phyloP scores from a whole-genome alignment of 2,888 invertebrate genomes.

The Rhamnusium bicolor region DNA sequence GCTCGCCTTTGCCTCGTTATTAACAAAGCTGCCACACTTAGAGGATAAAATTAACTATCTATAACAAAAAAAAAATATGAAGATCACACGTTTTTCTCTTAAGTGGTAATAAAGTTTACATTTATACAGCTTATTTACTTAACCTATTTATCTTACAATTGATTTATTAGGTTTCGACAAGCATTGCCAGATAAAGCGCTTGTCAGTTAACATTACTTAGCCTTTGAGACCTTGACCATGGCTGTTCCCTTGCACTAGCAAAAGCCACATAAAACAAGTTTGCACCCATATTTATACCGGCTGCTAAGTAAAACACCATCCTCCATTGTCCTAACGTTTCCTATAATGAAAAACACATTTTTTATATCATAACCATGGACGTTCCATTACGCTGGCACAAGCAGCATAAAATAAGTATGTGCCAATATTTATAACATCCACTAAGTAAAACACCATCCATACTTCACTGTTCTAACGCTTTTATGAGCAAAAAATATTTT shows the following conservation, averaged over 20 bases:
- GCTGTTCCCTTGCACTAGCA: slow-evolving; percentile 84
- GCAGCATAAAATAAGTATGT: too few species aligned
- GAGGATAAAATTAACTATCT: slow-evolving; percentile 1
- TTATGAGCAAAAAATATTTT: too few species aligned
- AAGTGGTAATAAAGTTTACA: background rate
- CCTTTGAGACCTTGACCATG: slow-evolving; percentile 74
- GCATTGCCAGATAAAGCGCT: slow-evolving; percentile 62
- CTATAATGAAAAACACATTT: slow-evolving; percentile 71
- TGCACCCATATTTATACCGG: slow-evolving; percentile 81
- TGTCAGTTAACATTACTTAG: slow-evolving; percentile 67
- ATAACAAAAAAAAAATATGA: background rate
- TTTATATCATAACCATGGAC: too few species aligned
- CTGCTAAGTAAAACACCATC: slow-evolving; percentile 86
- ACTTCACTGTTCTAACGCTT: too few species aligned
- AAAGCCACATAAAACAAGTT: slow-evolving; percentile 86
- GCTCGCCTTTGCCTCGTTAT: background rate
- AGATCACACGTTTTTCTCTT: slow-evolving; percentile 18
- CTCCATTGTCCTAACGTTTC: slow-evolving; percentile 84
- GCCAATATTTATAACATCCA: too few species aligned
- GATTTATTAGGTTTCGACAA: slow-evolving; percentile 58
- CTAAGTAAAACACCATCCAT: too few species aligned
- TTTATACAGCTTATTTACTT: background rate
- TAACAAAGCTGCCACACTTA: background rate
- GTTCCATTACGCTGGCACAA: too few species aligned
- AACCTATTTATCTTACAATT: slow-evolving; percentile 15